Evolutionary conservation across 64 coral and sea anemone genomes (phyloP).

Genomic region (Cladopsammia gracilis): DNA sequence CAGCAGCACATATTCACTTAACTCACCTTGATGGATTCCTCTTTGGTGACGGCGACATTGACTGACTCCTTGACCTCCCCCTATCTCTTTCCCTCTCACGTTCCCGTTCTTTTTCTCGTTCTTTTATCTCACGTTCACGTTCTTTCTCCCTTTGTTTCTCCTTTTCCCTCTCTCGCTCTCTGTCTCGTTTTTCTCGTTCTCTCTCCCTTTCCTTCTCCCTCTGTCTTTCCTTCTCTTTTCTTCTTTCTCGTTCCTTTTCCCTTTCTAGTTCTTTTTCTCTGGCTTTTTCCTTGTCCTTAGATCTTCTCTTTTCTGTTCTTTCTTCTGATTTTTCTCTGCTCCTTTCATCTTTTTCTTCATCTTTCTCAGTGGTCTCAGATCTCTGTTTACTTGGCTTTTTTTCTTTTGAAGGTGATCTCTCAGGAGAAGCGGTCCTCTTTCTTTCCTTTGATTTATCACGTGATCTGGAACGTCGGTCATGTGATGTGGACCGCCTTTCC

Average conservation of each 20-base stretch:
- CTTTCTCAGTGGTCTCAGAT: slow-evolving; percentile 23
- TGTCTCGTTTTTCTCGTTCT: slow-evolving; percentile 5
- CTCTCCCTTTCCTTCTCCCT: slow-evolving; percentile 43
- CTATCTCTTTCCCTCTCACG: slow-evolving; percentile 45
- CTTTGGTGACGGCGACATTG: slow-evolving; percentile 63
- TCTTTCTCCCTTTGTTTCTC: slow-evolving; percentile 28
- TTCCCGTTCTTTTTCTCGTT: slow-evolving; percentile 40
- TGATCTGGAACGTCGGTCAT: slow-evolving; percentile 55
- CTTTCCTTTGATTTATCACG: slow-evolving; percentile 83
- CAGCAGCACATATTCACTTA: not conserved
- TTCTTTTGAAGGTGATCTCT: slow-evolving; percentile 72
- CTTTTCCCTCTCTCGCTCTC: slow-evolving; percentile 23
- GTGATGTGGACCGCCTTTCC: slow-evolving; percentile 57
- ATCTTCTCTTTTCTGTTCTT: slow-evolving; percentile 57
- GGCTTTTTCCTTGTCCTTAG: slow-evolving; percentile 66
- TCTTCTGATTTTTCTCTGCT: slow-evolving; percentile 47
- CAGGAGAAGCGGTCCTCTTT: slow-evolving; percentile 56
- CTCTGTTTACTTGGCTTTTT: slow-evolving; percentile 52
- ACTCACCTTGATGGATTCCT: not conserved
- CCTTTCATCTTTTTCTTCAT: slow-evolving; percentile 24
- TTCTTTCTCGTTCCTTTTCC: slow-evolving; percentile 49
- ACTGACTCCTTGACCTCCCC: slow-evolving; percentile 60
- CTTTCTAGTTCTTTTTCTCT: slow-evolving; percentile 66
- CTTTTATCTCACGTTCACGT: slow-evolving; percentile 48
- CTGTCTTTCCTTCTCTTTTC: slow-evolving; percentile 52